A percentile compares a stretch with the other conserved stretches of the same genome.
These are phyloP conservation scores for Helicoverpa zea DNA, from an alignment of 1,140 invertebrate genomes.

Conservation along the genomic window DNA sequence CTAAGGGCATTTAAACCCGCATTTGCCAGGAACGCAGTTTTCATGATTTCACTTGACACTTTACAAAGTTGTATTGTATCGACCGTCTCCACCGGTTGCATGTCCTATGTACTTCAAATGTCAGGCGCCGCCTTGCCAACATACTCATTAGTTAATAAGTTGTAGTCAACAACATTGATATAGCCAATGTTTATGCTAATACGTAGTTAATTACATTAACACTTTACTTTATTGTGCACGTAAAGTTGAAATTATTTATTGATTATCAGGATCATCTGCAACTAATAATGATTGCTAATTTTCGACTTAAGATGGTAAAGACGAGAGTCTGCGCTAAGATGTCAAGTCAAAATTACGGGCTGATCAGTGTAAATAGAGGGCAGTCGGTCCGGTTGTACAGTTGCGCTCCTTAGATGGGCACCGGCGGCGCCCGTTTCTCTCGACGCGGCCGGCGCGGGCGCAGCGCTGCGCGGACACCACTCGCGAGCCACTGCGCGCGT, in stretches of 20 bases:
- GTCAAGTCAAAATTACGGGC: slow-evolving; percentile 64
- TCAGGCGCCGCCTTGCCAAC: not conserved
- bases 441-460: slow-evolving; percentile 20
- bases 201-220: not conserved
- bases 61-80: too few relatives aligned
- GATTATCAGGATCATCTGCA: not conserved
- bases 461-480: slow-evolving; percentile 33
- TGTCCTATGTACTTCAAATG: not conserved
- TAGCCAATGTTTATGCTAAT: slow-evolving; percentile 38
- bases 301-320: slow-evolving; percentile 22
- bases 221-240: not conserved
- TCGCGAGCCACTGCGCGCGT: not conserved
- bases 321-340: slow-evolving; percentile 44
- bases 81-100: too few relatives aligned
- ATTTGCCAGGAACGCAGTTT: not conserved
- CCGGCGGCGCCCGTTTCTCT: slow-evolving; percentile 74
- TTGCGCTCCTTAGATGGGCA: slow-evolving; percentile 80
- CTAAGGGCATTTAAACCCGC: not conserved
- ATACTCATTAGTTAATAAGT: slow-evolving; percentile 19
- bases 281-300: slow-evolving; percentile 20
- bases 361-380: slow-evolving; percentile 74
- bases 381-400: slow-evolving; percentile 78
- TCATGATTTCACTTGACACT: not conserved
- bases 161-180: slow-evolving; percentile 13
- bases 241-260: slow-evolving; percentile 15